A percentile compares a stretch with the other conserved stretches of the same genome.
phyloP scores from a whole-genome alignment of 2,797 vertebrate species.

The Takifugu ocellatus region DNA sequence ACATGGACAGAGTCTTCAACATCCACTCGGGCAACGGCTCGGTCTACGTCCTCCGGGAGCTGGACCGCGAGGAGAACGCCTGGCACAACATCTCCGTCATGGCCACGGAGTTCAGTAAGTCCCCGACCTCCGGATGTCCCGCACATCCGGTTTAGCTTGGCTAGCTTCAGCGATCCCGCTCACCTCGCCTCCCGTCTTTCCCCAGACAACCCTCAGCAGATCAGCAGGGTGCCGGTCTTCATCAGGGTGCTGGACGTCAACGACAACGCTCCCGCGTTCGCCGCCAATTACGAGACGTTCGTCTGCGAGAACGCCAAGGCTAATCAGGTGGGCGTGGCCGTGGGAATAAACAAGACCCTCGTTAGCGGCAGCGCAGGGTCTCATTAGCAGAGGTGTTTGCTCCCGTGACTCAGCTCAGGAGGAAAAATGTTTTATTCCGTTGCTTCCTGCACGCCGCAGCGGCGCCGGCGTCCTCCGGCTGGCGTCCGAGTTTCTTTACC shows the following conservation, averaged over 20 bases:
- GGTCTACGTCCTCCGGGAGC: constrained; percentile 84
- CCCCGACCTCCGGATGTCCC: background rate
- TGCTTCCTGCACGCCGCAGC: background rate
- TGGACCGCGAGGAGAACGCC: constrained; percentile 87
- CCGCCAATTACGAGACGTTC: constrained; percentile 88
- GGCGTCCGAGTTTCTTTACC: background rate
- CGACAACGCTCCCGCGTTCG: constrained; percentile 90
- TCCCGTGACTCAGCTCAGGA: no score
- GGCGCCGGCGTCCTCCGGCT: background rate
- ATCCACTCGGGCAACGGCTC: constrained; percentile 90
- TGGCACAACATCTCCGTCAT: constrained; percentile 96
- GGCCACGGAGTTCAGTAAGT: constrained; percentile 93
- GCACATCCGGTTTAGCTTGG: background rate
- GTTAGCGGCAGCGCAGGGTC: no score
- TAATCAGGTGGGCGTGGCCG: constrained; percentile 81
- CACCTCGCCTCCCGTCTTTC: constrained; percentile 43
- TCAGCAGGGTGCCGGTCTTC: constrained; percentile 84
- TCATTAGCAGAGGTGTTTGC: background rate
- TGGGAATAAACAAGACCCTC: background rate
- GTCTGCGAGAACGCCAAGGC: constrained; percentile 93
- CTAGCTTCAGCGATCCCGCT: background rate
- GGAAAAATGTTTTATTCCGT: background rate
- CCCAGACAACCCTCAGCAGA: constrained; percentile 87
- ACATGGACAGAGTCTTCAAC: constrained; percentile 95
- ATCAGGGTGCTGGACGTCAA: constrained; percentile 91